Evolutionary conservation across 2,113 vertebrate species (phyloP), one percentile per base, ranked within the genome.

Genomic region (Colinus virginianus): DNA sequence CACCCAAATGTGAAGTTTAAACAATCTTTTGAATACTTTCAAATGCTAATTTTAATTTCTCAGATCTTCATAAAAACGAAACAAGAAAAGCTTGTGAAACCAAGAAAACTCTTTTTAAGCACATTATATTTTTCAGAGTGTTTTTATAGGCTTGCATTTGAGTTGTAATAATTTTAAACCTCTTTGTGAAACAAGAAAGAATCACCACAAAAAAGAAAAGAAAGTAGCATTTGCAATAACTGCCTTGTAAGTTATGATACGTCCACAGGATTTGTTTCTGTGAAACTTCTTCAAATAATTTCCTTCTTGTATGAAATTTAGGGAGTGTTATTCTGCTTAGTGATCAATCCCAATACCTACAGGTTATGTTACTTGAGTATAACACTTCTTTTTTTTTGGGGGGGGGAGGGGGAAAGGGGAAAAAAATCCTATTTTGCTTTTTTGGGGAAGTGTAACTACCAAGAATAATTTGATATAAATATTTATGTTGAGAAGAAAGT

Each of bases 1-100:
- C 88, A 90, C 69, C 87, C 94, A 94, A 96, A 94, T 83, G 95
- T 90, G 85, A 51, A 95, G 89, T 94, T 97, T 88, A 96, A 91
- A 94, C 85, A 87, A 93, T 87, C 90, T 97, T 97, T 95, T 96
- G 93, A 98, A 97, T 97, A 96, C 97, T 98, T 98, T 98, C 97
- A 98, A 98, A 97, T 97, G 94, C 98, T 98, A 98, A 98, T 98
- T 98, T 98, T 97, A 97, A 98, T 98, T 96, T 97, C 89, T 96
- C 94, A 97, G 72, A 58, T 94, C 90, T 96, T 96, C 96, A 72
- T 96, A 96, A 98, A 98, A 97, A 95, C 98, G 97, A 98, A 98
- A 98, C 98, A 98, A 98, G 97, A 98, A 98, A 97, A 97, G 92
- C 96, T 96, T 98, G 90, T 97, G 98, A 98, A 98, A 98, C 98